Evolutionary conservation across 1,140 invertebrate genomes (phyloP).

Genomic region (Platyura marginata): DNA sequence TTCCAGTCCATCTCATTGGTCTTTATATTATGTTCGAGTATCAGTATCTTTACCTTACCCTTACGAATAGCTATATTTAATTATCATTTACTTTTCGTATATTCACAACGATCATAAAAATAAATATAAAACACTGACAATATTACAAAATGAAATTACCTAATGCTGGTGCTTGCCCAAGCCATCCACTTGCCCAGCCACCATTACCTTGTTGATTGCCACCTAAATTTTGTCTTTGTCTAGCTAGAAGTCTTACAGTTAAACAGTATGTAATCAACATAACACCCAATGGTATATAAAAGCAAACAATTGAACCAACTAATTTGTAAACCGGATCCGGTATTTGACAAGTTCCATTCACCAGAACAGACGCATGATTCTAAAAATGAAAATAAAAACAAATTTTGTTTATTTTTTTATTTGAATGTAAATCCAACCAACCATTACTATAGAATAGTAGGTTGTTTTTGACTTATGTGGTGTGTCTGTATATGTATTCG

Average conservation of each 20-base stretch:
- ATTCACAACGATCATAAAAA: no score
- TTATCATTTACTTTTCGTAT: no score
- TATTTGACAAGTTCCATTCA: conserved; percentile 65
- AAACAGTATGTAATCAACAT: conserved; percentile 88
- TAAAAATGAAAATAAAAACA: conserved; percentile 26
- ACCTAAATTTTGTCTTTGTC: conserved; percentile 54
- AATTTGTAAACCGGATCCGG: conserved; percentile 78
- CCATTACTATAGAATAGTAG: no score
- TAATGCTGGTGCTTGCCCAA: conserved; percentile 32
- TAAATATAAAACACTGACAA: no score
- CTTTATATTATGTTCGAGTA: no score
- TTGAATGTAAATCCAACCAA: no score
- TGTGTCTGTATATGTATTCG: neutral
- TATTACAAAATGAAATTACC: conserved; percentile 30
- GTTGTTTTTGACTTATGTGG: neutral
- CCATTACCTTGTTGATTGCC: conserved; percentile 15
- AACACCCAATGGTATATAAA: conserved; percentile 86
- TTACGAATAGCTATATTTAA: no score
- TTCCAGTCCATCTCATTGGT: no score
- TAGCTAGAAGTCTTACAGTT: conserved; percentile 64
- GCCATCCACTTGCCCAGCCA: conserved; percentile 38
- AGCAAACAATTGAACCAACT: conserved; percentile 84
- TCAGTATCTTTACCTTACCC: no score
- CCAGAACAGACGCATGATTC: conserved; percentile 61
- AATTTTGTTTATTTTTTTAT: neutral